These are phyloP conservation scores for Petrolisthes manimaculis DNA, from an alignment of 2,888 invertebrate genomes.

Conservation along the genomic window DNA sequence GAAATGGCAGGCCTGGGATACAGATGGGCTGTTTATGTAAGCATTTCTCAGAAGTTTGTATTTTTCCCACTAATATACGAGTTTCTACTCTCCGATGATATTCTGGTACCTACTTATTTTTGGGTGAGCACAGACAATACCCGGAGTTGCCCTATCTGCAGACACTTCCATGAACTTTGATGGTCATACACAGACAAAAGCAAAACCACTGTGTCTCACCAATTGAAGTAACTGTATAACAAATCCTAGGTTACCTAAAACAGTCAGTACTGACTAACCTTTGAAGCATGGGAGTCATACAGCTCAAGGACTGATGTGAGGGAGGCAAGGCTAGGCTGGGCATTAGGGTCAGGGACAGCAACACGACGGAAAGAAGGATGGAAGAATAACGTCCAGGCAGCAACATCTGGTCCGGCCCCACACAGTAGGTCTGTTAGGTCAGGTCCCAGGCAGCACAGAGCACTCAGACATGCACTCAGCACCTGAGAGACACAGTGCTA, in stretches of 20 bases:
- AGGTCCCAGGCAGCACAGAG: conserved; percentile 50
- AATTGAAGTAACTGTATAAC: no score
- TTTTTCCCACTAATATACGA: neutral
- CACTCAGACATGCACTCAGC: conserved; percentile 51
- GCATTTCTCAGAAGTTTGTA: neutral
- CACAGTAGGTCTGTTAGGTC: conserved; percentile 58
- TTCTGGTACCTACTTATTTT: no score
- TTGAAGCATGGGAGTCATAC: conserved; percentile 54
- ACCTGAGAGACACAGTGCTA: conserved; percentile 30
- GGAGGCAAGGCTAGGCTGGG: conserved; percentile 62
- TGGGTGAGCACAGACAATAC: no score
- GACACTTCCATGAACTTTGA: no score
- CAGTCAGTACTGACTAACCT: conserved; percentile 35
- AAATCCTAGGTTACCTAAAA: no score
- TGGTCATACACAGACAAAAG: no score
- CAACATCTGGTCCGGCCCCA: conserved; percentile 54
- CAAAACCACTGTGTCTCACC: no score
- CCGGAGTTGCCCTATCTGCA: no score
- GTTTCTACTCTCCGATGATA: no score
- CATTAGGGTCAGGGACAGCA: conserved; percentile 46
- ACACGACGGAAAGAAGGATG: conserved; percentile 61
- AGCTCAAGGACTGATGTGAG: conserved; percentile 60
- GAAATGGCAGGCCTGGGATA: neutral
- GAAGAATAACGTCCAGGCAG: conserved; percentile 52
- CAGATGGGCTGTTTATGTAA: neutral